These are phyloP conservation scores for Leptarthrus brevirostris DNA, from an alignment of 2,888 invertebrate genomes.

Conservation along the genomic window DNA sequence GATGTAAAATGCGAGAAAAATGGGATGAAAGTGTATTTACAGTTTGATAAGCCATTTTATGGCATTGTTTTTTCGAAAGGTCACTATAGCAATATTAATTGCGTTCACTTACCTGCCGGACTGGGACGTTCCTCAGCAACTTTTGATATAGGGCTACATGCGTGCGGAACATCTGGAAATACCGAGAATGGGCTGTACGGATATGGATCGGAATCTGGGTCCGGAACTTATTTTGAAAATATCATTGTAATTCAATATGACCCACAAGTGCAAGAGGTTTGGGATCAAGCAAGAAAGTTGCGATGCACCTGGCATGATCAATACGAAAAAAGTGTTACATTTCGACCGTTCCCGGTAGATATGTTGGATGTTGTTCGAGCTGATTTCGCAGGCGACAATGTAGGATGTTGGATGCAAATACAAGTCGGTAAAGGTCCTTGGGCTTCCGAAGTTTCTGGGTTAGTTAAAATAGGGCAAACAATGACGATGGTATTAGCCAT, in stretches of 20 bases:
- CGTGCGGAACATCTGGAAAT: slow-evolving; percentile 92
- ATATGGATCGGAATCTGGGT: slow-evolving; percentile 87
- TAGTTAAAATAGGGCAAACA: slow-evolving; percentile 94
- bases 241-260: slow-evolving; percentile 94
- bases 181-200: slow-evolving; percentile 91
- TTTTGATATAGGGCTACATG: slow-evolving; percentile 91
- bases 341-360: slow-evolving; percentile 93
- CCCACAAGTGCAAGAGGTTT: slow-evolving; percentile 93
- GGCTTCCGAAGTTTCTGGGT: slow-evolving; percentile 93
- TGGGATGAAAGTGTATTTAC: slow-evolving; percentile 92
- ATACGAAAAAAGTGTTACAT: slow-evolving; percentile 94
- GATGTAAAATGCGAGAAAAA: slow-evolving; percentile 96
- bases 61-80: slow-evolving; percentile 97
- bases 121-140: slow-evolving; percentile 87
- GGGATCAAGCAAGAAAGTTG: slow-evolving; percentile 93
- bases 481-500: slow-evolving; percentile 97
- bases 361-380: slow-evolving; percentile 95
- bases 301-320: slow-evolving; percentile 96
- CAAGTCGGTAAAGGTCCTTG: slow-evolving; percentile 95
- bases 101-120: slow-evolving; percentile 90
- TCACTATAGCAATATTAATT: slow-evolving; percentile 91
- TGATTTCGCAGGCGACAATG: slow-evolving; percentile 94
- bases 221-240: slow-evolving; percentile 93
- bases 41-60: slow-evolving; percentile 93
- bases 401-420: slow-evolving; percentile 98